Evolutionary conservation across 2,113 vertebrate genomes (phyloP).

Genomic region (Syrmaticus mikado): DNA sequence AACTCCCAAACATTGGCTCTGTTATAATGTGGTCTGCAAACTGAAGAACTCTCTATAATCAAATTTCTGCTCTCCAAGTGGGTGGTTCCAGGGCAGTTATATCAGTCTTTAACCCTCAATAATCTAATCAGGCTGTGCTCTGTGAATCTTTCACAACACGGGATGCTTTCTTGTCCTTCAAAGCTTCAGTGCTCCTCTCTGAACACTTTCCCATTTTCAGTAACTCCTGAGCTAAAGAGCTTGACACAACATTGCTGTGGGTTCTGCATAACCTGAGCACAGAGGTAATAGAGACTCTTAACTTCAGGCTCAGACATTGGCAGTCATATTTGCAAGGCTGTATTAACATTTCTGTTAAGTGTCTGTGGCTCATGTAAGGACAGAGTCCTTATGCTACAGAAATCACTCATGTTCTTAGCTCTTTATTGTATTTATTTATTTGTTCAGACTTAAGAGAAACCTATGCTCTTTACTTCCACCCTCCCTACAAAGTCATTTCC

Average conservation of each 20-base stretch:
- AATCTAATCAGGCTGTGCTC: not conserved
- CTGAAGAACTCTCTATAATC: not conserved
- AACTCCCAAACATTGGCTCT: not conserved
- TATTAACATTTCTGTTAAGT: not conserved
- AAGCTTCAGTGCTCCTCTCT: not conserved
- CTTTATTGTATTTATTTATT: not conserved
- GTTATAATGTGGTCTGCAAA: not conserved
- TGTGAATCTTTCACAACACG: not conserved
- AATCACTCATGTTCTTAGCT: not conserved
- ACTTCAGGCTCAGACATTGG: accelerated
- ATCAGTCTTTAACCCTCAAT: not conserved
- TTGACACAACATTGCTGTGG: not conserved
- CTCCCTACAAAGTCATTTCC: not conserved
- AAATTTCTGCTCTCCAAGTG: not conserved
- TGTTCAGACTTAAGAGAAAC: not conserved
- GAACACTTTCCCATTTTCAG: not conserved
- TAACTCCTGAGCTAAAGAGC: not conserved
- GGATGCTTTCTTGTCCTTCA: accelerated
- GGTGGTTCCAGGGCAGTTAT: not conserved
- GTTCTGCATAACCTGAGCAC: not conserved
- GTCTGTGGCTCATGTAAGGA: not conserved
- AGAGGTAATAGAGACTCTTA: accelerated
- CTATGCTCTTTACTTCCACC: not conserved
- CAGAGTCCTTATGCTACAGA: not conserved
- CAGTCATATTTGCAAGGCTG: not conserved